Percentiles rank a stretch among this genome's conserved stretches.
phyloP scores from a whole-genome alignment of 2,888 invertebrate species.

The Sepioteuthis lessoniana region DNA sequence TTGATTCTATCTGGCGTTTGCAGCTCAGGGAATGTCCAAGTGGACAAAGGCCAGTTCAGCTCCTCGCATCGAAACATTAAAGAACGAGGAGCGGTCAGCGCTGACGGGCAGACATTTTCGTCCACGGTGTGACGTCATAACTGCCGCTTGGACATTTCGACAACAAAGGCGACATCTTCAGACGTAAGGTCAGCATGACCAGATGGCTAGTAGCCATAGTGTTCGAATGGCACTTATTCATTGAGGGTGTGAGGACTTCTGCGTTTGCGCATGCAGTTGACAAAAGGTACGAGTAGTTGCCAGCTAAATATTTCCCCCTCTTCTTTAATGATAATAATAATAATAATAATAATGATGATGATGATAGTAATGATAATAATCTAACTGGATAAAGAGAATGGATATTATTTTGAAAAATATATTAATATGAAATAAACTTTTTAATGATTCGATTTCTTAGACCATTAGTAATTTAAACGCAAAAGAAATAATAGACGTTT shows the following conservation, averaged over 20 bases:
- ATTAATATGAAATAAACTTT: too few relatives aligned
- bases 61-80: not conserved
- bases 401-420: too few relatives aligned
- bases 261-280: not conserved
- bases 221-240: not conserved
- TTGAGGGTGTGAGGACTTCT: not conserved
- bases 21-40: not conserved
- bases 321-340: too few relatives aligned
- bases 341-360: too few relatives aligned
- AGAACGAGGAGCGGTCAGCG: slow-evolving; percentile 33
- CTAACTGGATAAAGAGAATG: too few relatives aligned
- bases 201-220: not conserved
- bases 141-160: not conserved
- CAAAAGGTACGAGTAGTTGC: not conserved
- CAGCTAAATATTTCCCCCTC: too few relatives aligned
- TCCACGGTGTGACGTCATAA: not conserved
- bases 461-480: too few relatives aligned
- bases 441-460: too few relatives aligned
- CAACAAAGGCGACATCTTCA: slow-evolving; percentile 1
- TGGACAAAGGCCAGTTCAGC: not conserved
- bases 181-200: not conserved
- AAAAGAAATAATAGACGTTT: too few relatives aligned
- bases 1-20: not conserved
- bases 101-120: not conserved
- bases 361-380: too few relatives aligned